Evolutionary conservation across 2,888 invertebrate species (phyloP), one percentile per base, ranked within the genome.

Genomic region (Stenoptilia bipunctidactyla): DNA sequence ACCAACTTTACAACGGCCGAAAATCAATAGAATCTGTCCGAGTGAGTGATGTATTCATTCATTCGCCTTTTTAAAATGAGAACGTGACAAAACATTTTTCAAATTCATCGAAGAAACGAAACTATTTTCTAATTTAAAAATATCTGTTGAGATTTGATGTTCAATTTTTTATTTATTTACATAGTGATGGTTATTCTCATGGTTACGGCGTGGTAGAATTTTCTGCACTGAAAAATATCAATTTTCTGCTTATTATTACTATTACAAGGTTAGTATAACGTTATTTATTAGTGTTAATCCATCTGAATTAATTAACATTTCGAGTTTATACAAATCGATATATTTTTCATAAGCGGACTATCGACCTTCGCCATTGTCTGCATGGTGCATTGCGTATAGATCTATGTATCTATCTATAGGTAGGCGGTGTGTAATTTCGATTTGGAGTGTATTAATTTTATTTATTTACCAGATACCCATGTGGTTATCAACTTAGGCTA

Each of bases 321-420:
- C 25, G n/a, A 25, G 20, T 20, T 20, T 20, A 20, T 20, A 5
- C 8, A 5, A 5, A 20, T 20, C 20, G 8, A 20, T 20, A 20
- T 8, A 8, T 3, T 52, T 53, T 53, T 58, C 49, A 44, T 20
- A 61, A 60, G 64, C 63, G 59, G 56, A 69, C 62, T 74, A 76
- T 74, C 77, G 80, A 79, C 79, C 77, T 80, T 80, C 82, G 82
- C 82, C 80, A 82, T 83, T 83, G 82, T 79, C 79, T 82, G 76
- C 77, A 76, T 82, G 82, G 76, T 82, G 82, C 82, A 83, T 79
- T 82, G 83, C 83, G 83, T 65, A 61, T 48, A 43, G 61, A 58
- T 38, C 46, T 53, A 51, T 42, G 38, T 52, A 50, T 37, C 39
- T 41, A 45, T 40, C 39, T 41, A 45, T 40, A 41, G 37, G 13